phyloP scores from a whole-genome alignment of 2,113 vertebrate species.

The Apodemus speciosus region DNA sequence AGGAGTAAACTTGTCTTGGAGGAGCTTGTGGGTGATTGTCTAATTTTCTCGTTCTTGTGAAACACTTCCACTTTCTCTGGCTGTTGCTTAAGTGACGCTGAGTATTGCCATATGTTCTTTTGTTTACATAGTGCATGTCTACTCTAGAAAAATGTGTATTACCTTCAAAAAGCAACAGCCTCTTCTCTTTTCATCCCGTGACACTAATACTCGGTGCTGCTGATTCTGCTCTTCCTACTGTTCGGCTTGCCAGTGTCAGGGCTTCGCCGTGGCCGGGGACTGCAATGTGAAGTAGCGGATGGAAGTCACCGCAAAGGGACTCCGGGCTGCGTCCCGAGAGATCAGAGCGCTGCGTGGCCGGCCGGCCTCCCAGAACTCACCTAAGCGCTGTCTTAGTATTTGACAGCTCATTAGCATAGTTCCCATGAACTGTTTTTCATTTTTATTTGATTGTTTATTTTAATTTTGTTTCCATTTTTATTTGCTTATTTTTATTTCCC shows the following conservation, averaged over 20 bases:
- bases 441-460: not conserved
- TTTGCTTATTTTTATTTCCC: not conserved
- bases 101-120: constrained; percentile 56
- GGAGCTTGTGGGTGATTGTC: constrained; percentile 55
- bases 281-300: not conserved
- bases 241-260: not conserved
- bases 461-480: not conserved
- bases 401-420: not conserved
- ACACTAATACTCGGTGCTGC: not conserved
- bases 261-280: not conserved
- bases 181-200: constrained; percentile 56
- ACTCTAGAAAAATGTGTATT: constrained; percentile 58
- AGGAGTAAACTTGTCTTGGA: not conserved
- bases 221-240: constrained; percentile 1
- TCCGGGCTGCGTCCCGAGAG: not conserved
- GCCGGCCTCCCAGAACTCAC: too few species aligned
- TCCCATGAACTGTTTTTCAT: not conserved
- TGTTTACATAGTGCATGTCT: constrained; percentile 75
- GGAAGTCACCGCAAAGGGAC: not conserved
- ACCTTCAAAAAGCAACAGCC: constrained; percentile 72
- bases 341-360: not conserved
- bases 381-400: not conserved
- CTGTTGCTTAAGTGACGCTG: constrained; percentile 72
- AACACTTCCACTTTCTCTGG: constrained; percentile 79
- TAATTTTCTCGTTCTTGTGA: constrained; percentile 78